Evolutionary conservation across 2,113 vertebrate species (phyloP).

Genomic region (Numida meleagris): DNA sequence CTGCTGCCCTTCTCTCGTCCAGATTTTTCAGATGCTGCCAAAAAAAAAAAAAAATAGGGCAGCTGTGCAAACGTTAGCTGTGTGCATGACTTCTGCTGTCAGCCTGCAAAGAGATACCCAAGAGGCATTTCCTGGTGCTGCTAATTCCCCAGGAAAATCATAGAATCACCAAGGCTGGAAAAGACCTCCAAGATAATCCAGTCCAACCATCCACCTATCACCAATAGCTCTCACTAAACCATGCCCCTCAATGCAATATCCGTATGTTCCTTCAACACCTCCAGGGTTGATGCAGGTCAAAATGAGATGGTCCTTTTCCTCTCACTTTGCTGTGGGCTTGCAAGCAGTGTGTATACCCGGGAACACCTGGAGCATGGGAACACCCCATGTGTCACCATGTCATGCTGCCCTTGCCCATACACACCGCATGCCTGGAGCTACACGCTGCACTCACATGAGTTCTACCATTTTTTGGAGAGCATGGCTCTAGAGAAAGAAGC

Average conservation of each 20-base stretch:
- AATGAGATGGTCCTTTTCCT: neutral
- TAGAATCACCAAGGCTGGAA: no score
- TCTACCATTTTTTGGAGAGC: neutral
- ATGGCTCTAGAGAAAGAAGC: neutral
- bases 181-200: no score
- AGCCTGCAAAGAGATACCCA: neutral
- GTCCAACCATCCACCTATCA: no score
- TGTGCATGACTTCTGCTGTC: neutral
- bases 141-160: neutral
- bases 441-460: fast-evolving
- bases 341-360: neutral
- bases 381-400: neutral
- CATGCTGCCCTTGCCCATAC: neutral
- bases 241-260: no score
- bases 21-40: neutral
- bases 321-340: neutral
- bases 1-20: neutral
- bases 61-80: neutral
- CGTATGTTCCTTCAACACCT: no score
- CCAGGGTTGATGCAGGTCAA: no score
- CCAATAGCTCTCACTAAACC: no score
- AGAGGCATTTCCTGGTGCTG: neutral
- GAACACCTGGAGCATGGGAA: neutral
- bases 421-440: neutral
- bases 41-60: neutral